Conservation (phyloP, 2,888 invertebrate genomes). For the Eilema depressum region DNA sequence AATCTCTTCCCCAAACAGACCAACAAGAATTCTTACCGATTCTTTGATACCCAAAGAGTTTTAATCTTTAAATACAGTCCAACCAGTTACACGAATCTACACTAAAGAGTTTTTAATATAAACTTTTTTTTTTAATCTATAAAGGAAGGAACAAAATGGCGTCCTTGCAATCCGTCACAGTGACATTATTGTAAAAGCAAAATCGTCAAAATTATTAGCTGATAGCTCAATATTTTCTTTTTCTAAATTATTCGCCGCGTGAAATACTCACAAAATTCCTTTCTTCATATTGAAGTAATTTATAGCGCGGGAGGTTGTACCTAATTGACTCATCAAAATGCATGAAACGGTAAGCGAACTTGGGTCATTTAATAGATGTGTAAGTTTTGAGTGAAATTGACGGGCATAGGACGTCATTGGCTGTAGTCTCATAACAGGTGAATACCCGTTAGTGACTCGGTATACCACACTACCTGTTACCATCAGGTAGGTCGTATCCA, state of each 20-base stretch:
- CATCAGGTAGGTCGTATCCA: no score
- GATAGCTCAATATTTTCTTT: constrained; percentile 8
- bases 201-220: constrained; percentile 17
- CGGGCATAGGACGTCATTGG: background rate
- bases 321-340: constrained; percentile 61
- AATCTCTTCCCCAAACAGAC: background rate
- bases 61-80: background rate
- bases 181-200: constrained; percentile 16
- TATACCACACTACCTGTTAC: no score
- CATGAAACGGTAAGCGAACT: constrained; percentile 71
- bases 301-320: constrained; percentile 4
- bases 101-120: background rate
- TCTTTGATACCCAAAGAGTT: background rate
- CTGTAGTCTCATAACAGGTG: background rate
- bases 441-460: background rate
- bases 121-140: background rate
- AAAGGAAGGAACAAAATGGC: constrained; percentile 10
- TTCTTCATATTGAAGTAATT: background rate
- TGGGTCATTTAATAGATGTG: background rate
- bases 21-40: background rate
- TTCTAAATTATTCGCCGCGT: constrained; percentile 19
- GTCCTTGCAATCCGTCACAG: background rate
- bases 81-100: background rate
- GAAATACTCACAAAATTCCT: background rate
- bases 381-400: background rate